Percentiles rank a stretch among this genome's conserved stretches.
Evolutionary conservation across 1,140 invertebrate species (phyloP).

Genomic region (Apis laboriosa): DNA sequence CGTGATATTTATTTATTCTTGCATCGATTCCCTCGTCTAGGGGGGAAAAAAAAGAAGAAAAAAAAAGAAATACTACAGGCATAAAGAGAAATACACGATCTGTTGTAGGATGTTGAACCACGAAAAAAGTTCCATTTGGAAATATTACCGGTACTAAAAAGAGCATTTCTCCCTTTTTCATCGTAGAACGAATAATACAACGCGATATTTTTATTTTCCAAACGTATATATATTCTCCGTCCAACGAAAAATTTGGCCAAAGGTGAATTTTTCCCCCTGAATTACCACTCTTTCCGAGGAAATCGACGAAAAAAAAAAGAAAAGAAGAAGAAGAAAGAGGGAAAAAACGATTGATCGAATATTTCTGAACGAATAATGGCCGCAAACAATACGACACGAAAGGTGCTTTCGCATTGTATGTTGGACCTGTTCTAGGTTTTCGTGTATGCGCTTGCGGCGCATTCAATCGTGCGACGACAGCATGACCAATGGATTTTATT

Average conservation of each 20-base stretch:
- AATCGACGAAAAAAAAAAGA: background rate
- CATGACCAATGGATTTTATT: background rate
- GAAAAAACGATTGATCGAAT: background rate
- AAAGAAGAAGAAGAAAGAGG: background rate
- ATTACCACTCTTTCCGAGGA: background rate
- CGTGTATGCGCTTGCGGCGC: background rate
- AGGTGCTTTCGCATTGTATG: constrained; percentile 2
- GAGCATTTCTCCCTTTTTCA: background rate
- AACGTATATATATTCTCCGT: background rate
- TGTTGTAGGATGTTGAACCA: background rate
- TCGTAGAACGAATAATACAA: background rate
- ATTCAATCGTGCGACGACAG: constrained; percentile 1
- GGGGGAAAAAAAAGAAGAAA: no score
- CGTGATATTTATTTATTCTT: background rate
- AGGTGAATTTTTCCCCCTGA: background rate
- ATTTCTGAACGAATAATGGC: background rate
- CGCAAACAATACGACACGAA: background rate
- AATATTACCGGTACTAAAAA: background rate
- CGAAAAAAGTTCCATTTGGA: background rate
- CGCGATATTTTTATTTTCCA: background rate
- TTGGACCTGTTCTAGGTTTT: background rate
- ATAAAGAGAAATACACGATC: background rate
- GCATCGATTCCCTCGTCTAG: background rate
- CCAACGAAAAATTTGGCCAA: background rate
- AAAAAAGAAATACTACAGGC: background rate